Base-by-base conservation (phyloP, 2,797 vertebrate genomes). In the Enteromius anoplus region DNA sequence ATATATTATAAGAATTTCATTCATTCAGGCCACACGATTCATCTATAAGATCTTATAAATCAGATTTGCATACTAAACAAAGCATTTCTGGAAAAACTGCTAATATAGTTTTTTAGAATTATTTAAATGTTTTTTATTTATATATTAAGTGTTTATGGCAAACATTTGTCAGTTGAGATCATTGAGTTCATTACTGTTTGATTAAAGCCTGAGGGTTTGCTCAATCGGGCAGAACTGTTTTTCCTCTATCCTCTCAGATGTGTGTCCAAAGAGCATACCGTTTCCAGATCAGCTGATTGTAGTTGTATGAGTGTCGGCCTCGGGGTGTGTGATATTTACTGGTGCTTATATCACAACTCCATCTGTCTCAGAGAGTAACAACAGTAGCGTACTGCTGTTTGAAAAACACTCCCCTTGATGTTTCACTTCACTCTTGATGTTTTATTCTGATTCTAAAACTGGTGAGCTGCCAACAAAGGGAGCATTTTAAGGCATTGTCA, bases 271-370 rank as follows among this genome's bases (percentile, higher is more conserved):
- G 49, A 71, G 60, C 66, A 42, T 45, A 65, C 37, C 49, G 82
- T 79, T 83, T 81, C 69, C 64, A 82, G 45, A 80, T 82, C 80
- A 87, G 64, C 78, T 80, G 73, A 49, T 45, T 64, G 68, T 82
- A 69, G 80, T 71, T 60, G 34, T 75, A 83, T 32, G 70, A 53
- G 42, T 42, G 60, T 82, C n/a, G 10, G 77, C 81, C 85, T 80
- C 77, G 53, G 82, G 82, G 69, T 60, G 23, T 42, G 29, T 72
- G 78, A 37, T 85, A 73, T 81, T 81, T 86, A 78, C 84, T 84
- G 75, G 85, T 89, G 81, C 81, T 70, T 66, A 60, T 51, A 78
- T 81, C 73, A 69, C 68, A 49, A 55, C 37, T 53, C 70, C 58
- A 40, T 81, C 80, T 71, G 81, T 70, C 60, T 66, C 37, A 37